Base-by-base conservation (phyloP, 2,888 invertebrate genomes). In the Drosophila suboccidentalis region DNA sequence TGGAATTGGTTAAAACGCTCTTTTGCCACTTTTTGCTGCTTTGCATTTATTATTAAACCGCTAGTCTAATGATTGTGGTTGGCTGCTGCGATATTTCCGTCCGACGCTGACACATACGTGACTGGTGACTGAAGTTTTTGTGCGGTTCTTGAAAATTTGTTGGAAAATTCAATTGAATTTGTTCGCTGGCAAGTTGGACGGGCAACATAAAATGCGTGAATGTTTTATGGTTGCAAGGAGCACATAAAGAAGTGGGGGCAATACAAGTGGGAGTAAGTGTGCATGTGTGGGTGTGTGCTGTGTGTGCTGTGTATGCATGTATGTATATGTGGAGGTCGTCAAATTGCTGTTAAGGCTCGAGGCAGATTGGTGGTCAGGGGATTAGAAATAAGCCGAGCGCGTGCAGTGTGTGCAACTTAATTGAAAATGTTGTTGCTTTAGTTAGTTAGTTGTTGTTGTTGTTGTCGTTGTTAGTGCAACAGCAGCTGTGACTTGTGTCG, bases 351-450 rank as follows among this genome's bases (percentile, higher is more conserved):
- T 44, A 22, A 44, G 61, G 17, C 66, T 38, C 15, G 5, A 15
- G 44, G 63, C 46, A 50, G 71, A 71, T 76, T 53, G 78, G 32
- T 54, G 66, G 64, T 66, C 74, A 51, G 64, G 49, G 83, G 78
- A 82, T 84, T 87, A 65, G 68, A 69, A 59, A 71, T 74, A 84
- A 84, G 82, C 67, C 46, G 43, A 10, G 47, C 39, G 58, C 47
- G 47, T 72, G 67, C 78, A 67, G 62, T 55, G 44, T 68, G 44
- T 68, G 77, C 71, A 81, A 75, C 66, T 73, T 82, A 80, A 85
- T 80, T 84, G 80, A 84, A 87, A 87, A 71, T 74, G 68, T 65
- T 69, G 62, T 66, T 64, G 64, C 39, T 47, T 19, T 19, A 43
- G 34, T 65, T 19, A 43, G 34, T 65, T 39, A 11, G 19, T 15